These are phyloP conservation scores for Pseudomyrmex cubaensis DNA, from an alignment of 1,140 invertebrate genomes.

Conservation along the genomic window DNA sequence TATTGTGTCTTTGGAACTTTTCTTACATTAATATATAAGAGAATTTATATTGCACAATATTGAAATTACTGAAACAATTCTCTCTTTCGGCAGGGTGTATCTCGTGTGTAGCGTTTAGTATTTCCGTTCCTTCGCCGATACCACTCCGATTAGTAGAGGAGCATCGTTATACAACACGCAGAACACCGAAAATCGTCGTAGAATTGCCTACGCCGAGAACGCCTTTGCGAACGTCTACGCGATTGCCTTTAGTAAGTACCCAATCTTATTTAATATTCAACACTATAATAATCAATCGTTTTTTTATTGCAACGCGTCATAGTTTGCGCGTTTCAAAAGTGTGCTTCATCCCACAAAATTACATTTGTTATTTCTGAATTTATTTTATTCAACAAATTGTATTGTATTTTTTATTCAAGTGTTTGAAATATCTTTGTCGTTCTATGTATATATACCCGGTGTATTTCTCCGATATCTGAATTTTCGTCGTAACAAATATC, in stretches of 20 bases:
- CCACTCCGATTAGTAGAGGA: constrained; percentile 57
- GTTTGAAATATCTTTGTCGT: neutral
- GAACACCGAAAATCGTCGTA: constrained; percentile 52
- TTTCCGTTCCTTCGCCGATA: constrained; percentile 49
- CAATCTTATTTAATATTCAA: neutral
- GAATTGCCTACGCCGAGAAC: constrained; percentile 57
- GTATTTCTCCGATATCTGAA: too few relatives aligned
- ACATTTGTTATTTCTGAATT: neutral
- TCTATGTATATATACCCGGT: too few relatives aligned
- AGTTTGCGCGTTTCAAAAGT: neutral
- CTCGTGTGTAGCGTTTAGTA: constrained; percentile 62
- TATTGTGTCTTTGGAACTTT: too few relatives aligned
- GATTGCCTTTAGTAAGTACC: constrained; percentile 57
- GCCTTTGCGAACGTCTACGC: neutral
- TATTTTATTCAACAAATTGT: too few relatives aligned
- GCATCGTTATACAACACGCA: constrained; percentile 67
- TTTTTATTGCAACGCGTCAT: neutral
- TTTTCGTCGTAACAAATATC: too few relatives aligned
- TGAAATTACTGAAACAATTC: neutral
- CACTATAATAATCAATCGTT: too few relatives aligned
- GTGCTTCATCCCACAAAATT: neutral
- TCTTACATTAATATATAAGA: too few relatives aligned
- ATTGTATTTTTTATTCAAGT: neutral
- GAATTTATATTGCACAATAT: too few relatives aligned
- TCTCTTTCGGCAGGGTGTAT: constrained; percentile 66